Evolutionary conservation across 2,888 invertebrate species (phyloP), one percentile per base, ranked within the genome.

Genomic region (Celastrina argiolus): DNA sequence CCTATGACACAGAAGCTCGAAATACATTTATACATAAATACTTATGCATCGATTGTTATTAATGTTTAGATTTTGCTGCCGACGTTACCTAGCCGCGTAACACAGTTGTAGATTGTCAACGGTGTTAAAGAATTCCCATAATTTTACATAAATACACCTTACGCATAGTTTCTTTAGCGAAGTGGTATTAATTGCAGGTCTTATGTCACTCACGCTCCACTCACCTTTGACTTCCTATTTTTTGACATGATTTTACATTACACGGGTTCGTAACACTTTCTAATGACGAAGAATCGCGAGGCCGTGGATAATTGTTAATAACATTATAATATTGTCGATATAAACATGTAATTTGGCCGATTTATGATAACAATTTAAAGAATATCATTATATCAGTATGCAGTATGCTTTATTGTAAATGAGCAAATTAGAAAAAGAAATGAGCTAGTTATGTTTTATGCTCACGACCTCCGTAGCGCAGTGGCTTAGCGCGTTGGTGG

Each of bases 221-320:
- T 2, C 45, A 58, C 58, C 58, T 31, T 58, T 59, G 31, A 61
- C 61, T 61, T 61, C 61, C 61, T 61, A 61, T 61, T 39, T 39
- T 61, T 61, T 61, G 34, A 39, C 61, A 39, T 39, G 61, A 61
- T 31, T 39, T 22, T 14, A 61, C 36, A 39, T 31, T 58, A 14
- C 16, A 8, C 18, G 18, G 34, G 12, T 39, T 56, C 39, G 18
- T 18, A 22, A 39, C 22, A 22, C 61, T 61, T 61, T 61, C 61
- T 61, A 61, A 61, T 22, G 61, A 22, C n/a, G 16, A 65, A 39
- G 12, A 31, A 14, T 18, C 41, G 58, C n/a, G 28, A 5, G 26
- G 58, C 65, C 65, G 39, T 65, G 18, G 18, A 26, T 8, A n/a
- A 56, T 31, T 56, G 22, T 56, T 39, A 67, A 18, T 34, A 63